Conservation (phyloP, 2,888 invertebrate species). For the Blera fallax region DNA sequence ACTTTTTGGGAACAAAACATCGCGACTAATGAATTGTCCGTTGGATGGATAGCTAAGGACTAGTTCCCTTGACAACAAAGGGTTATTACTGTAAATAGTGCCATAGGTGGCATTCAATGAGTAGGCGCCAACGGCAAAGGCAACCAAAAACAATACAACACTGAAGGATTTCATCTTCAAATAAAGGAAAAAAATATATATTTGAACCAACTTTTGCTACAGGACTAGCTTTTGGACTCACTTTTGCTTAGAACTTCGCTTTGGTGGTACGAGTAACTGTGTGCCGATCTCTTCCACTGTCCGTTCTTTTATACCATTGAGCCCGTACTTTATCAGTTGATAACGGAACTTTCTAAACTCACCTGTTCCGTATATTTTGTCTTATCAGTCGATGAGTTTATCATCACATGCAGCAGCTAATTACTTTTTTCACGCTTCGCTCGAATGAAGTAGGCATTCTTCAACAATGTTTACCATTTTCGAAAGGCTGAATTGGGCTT, state of each 20-base stretch:
- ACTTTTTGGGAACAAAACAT: slow-evolving; percentile 37
- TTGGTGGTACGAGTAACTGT: neutral
- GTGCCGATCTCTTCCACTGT: neutral
- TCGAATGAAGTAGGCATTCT: neutral
- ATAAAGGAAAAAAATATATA: neutral
- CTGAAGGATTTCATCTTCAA: slow-evolving; percentile 32
- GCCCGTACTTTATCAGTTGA: neutral
- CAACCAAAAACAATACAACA: slow-evolving; percentile 16
- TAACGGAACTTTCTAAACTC: neutral
- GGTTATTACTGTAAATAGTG: neutral
- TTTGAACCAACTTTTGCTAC: too few species aligned
- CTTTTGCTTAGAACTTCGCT: neutral
- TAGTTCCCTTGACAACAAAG: slow-evolving; percentile 24
- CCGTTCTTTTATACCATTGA: slow-evolving; percentile 12
- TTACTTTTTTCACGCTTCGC: slow-evolving; percentile 13
- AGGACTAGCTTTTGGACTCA: neutral
- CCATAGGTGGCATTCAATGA: slow-evolving; percentile 41
- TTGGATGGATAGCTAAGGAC: slow-evolving; percentile 4
- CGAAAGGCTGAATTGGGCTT: neutral
- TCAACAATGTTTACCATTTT: neutral
- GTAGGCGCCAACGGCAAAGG: slow-evolving; percentile 20
- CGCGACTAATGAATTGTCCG: slow-evolving; percentile 14
- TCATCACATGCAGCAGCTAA: slow-evolving; percentile 3
- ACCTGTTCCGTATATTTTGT: neutral
- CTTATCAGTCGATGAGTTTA: slow-evolving; percentile 23